Evolutionary conservation across 1,140 invertebrate species (phyloP).

Genomic region (Glomeris maerens): DNA sequence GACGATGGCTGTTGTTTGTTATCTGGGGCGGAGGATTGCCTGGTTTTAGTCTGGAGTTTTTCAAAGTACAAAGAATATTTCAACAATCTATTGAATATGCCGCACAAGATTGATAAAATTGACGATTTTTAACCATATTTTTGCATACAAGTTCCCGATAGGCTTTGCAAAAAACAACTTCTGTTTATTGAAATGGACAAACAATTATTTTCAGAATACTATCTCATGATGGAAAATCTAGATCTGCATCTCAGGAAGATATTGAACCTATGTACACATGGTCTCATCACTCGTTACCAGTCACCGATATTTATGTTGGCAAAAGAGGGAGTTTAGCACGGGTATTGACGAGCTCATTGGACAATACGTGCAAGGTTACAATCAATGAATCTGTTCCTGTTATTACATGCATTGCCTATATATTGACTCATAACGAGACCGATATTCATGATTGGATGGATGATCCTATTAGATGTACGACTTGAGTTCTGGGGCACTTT

Average conservation of each 20-base stretch:
- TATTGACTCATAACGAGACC: no score
- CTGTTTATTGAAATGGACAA: background rate
- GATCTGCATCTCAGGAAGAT: no score
- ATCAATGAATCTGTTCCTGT: conserved; percentile 1
- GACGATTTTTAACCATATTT: background rate
- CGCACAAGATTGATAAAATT: no score
- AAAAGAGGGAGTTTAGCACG: conserved; percentile 42
- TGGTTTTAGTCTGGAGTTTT: conserved; percentile 61
- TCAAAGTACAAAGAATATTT: conserved; percentile 22
- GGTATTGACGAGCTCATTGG: conserved; percentile 58
- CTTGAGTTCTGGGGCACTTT: no score
- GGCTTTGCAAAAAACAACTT: no score
- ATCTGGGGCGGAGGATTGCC: conserved; percentile 62
- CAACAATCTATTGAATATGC: no score
- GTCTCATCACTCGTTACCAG: conserved; percentile 55
- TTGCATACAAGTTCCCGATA: background rate
- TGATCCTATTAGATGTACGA: no score
- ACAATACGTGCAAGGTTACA: conserved; percentile 59
- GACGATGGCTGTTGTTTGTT: conserved; percentile 56
- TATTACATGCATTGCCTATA: background rate
- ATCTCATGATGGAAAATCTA: no score
- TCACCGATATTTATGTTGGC: conserved; percentile 51
- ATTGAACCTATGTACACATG: conserved; percentile 44
- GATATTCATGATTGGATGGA: no score
- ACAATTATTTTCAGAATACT: background rate